These are phyloP conservation scores for Ophion obscuratus DNA, from an alignment of 2,888 invertebrate genomes.

Conservation along the genomic window DNA sequence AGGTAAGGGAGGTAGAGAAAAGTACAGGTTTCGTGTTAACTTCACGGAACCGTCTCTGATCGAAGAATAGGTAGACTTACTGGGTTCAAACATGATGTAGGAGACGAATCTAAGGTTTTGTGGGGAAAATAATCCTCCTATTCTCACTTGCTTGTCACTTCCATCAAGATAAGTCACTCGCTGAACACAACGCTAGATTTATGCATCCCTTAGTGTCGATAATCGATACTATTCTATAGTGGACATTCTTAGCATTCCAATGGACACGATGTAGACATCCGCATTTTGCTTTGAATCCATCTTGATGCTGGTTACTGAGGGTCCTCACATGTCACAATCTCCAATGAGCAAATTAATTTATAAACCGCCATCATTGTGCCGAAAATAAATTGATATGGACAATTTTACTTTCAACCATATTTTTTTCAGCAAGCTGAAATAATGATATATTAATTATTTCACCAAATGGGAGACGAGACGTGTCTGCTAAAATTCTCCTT, in stretches of 20 bases:
- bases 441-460: background rate
- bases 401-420: too few relatives aligned
- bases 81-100: background rate
- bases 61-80: background rate
- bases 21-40: background rate
- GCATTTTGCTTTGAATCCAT: slow-evolving; percentile 11
- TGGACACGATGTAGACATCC: slow-evolving; percentile 12
- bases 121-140: background rate
- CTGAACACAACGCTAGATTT: slow-evolving; percentile 1
- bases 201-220: background rate
- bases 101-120: background rate
- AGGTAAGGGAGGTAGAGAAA: background rate
- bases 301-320: slow-evolving; percentile 1
- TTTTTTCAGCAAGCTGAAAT: background rate
- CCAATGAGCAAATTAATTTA: too few relatives aligned
- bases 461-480: background rate
- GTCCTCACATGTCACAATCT: background rate
- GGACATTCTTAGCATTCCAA: slow-evolving; percentile 14
- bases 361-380: too few relatives aligned
- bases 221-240: slow-evolving; percentile 12
- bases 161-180: background rate
- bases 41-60: background rate
- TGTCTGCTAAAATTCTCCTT: background rate
- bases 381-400: too few relatives aligned
- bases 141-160: background rate